Base-by-base conservation (phyloP, 2,113 vertebrate genomes). In the Burhinus oedicnemus region DNA sequence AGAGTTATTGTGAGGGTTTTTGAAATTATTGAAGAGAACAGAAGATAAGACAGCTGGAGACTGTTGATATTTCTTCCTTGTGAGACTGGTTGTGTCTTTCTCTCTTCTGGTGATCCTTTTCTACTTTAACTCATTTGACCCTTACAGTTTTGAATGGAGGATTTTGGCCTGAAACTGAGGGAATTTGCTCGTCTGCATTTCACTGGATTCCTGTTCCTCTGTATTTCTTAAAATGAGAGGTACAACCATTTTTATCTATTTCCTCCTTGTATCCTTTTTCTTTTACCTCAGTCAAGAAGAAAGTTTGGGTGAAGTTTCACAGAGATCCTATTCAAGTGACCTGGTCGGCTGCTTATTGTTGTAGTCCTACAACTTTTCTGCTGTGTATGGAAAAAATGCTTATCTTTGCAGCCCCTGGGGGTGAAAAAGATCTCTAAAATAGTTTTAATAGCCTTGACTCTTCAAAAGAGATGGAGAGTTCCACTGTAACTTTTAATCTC, bases 291-390 rank as follows among this genome's bases (percentile, higher is more conserved):
- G 34, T 68, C 13, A 0, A 89, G 81, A 64, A 75, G 61, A 58
- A 64, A 68, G 16, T 74, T 71, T 77, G 40, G 20, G 55, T 77
- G 64, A 70, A 17, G 58, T 72, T 76, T 93, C 81, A 86, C 27
- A 87, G 74, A 71, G 29, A 82, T 83, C 51, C 83, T 92, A 83
- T 89, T 84, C 70, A 87, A 88, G 61, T 49, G 60, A 78, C 47
- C 68, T 75, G 61, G 16, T 87, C 82, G 94, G 69, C 34, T 96
- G 47, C 38, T 85, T 76, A n/a, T 3, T 90, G 20, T 60, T 40
- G 71, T 54, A 87, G 51, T 87, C 36, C 70, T 96, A 90, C 70
- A 90, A 69, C 42, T 90, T 85, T 91, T 80, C 78, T 93, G 45
- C 32, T 82, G 34, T 52, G 10, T 79, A 22, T 79, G 52, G 51